phyloP scores from a whole-genome alignment of 2,113 vertebrate species.

The Lophotis ruficrista region DNA sequence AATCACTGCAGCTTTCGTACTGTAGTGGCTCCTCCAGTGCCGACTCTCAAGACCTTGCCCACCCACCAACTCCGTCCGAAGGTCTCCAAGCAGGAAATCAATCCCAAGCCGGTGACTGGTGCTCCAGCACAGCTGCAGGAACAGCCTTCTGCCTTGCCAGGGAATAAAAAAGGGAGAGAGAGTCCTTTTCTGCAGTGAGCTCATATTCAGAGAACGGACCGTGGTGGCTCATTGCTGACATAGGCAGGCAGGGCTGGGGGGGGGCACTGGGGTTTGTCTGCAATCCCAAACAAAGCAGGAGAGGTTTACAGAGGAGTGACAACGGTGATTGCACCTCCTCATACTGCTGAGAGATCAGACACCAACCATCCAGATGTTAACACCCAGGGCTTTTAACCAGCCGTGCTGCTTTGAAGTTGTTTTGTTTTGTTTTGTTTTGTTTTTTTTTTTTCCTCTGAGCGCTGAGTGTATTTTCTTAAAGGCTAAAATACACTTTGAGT shows the following conservation, averaged over 20 bases:
- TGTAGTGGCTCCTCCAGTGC: not conserved
- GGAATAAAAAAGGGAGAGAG: not conserved
- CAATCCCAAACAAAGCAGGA: not conserved
- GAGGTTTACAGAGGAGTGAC: not conserved
- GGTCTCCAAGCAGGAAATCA: not conserved
- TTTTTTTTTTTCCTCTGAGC: not conserved
- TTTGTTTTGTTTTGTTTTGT: too few relatives aligned
- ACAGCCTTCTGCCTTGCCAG: not conserved
- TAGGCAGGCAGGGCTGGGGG: not conserved
- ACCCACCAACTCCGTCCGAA: not conserved
- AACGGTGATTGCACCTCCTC: not conserved
- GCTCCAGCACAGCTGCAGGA: not conserved
- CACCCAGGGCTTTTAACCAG: not conserved
- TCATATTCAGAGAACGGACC: not conserved
- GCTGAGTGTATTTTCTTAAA: not conserved
- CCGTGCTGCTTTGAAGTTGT: not conserved
- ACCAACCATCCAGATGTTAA: not conserved
- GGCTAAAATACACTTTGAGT: not conserved
- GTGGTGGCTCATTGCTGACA: not conserved
- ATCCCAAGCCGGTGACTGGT: rapidly evolving
- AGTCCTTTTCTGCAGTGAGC: not conserved
- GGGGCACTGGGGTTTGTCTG: not conserved
- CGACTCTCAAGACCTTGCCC: not conserved
- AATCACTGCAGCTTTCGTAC: not conserved
- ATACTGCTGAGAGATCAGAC: not conserved